Base-by-base conservation (phyloP, 2,113 vertebrate species). In the Gambusia holbrooki region DNA sequence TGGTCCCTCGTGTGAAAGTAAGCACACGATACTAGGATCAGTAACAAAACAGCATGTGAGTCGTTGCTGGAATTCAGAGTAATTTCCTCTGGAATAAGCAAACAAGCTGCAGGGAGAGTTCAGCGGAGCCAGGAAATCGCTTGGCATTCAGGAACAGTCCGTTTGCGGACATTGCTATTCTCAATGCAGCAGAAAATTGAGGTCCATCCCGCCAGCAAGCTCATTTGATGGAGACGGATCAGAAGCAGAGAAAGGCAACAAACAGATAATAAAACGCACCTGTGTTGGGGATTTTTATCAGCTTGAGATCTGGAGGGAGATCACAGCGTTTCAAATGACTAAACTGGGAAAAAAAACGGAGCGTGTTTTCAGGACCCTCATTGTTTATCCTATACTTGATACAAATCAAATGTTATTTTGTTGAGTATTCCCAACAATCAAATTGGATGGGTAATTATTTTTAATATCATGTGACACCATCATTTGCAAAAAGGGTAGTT, bases 41-140 rank as follows among this genome's bases (percentile, higher is more conserved):
- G 66, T 33, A 73, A 71, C 67, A 63, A 69, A 58, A 66, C 4
- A 13, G 28, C 62, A 61, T 40, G 37, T 69, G 69, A 71, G 77
- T 51, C 42, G 42, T 12, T 71, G 69, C 84, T 81, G 80, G 54
- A 90, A 89, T 42, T 81, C 76, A 65, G 71, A 73, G 22, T 86
- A 62, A 90, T 92, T 92, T 88, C 90, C 89, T 89, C 75, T 79
- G 83, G 80, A 88, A 83, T 78, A 72, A 77, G 73, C 32, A 66
- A 80, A 83, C 45, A 73, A 29, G 69, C 79, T 48, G 35, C 62
- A n/a, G 73, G 74, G 77, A 77, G 69, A 72, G 58, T 32, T 71
- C 54, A 30, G 73, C 27, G 61, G 27, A 5, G 33, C 28, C 80
- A 88, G 89, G 84, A 88, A 91, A 90, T 90, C 74, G 48, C 45